Base-by-base conservation (phyloP, 1,140 invertebrate species). In the Drosophila dunni region DNA sequence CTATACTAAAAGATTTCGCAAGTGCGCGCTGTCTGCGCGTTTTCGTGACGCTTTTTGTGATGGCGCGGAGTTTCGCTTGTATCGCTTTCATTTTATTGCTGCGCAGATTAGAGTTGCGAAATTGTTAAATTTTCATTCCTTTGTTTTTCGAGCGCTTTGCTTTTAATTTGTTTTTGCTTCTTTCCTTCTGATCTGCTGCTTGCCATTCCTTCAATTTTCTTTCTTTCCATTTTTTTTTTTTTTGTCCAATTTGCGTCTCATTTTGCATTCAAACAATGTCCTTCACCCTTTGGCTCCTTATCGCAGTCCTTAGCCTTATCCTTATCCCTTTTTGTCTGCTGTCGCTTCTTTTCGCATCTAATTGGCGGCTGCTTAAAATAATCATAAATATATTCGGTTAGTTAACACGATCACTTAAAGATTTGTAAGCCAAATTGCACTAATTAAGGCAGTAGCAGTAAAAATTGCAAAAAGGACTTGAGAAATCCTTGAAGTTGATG, bases 81-180 rank as follows among this genome's bases (percentile, higher is more conserved):
- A 79, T 77, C 83, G 75, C 78, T 86, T 86, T 79, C 76, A 78
- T 86, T 86, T 86, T 86, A 86, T 86, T 86, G 83, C 83, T 56
- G 76, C 70, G 76, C 77, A 86, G 83, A 86, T 86, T 86, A 86
- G 83, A 86, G 83, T 86, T 88, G 83, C 79, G 72, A 83, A 86
- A 86, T 86, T 86, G 83, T 86, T 86, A 86, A 88, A 88, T 88
- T 86, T 86, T 83, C 76, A 70, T 88, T 86, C 74, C 77, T 66
- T 76, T 75, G 36, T 65, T 63, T 54, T 44, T 65, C 10, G 13
- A 33, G 38, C 48, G 3, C 67, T 75, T 54, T 63, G 57, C 36
- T 81, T 77, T 78, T 75, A 75, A 78, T 85, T 85, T 86, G 68
- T 71, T 60, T 62, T 75, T 69, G 58, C 64, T 53, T 34, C 24